Evolutionary conservation across 2,113 vertebrate species (phyloP).

Genomic region (Pantherophis guttatus): DNA sequence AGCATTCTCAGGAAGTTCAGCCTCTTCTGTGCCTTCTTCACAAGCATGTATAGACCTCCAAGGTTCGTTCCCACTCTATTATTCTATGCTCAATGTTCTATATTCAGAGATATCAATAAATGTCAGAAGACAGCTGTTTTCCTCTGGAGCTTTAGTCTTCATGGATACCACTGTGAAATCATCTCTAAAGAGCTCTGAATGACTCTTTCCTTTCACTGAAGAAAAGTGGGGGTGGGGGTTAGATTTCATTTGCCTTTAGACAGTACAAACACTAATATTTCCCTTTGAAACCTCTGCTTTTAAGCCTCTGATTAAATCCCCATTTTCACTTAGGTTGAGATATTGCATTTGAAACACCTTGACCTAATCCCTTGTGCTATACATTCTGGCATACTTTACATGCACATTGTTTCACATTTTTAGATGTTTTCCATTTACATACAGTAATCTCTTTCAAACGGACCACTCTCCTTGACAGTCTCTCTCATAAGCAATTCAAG

Average conservation of each 20-base stretch:
- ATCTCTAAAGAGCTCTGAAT: not conserved
- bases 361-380: not conserved
- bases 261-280: not conserved
- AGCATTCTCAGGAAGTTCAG: too few species aligned
- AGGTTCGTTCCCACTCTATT: too few species aligned
- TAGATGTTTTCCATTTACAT: not conserved
- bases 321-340: not conserved
- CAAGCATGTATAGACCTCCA: too few species aligned
- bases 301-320: not conserved
- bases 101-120: not conserved
- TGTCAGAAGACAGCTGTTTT: not conserved
- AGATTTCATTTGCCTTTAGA: not conserved
- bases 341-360: not conserved
- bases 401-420: not conserved
- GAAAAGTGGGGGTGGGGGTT: not conserved
- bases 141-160: not conserved
- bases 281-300: not conserved
- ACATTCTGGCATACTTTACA: not conserved
- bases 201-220: not conserved
- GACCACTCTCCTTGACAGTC: not conserved
- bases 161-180: not conserved
- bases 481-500: not conserved
- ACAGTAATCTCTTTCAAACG: not conserved
- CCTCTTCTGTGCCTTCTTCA: too few species aligned
- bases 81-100: not conserved